Base-by-base conservation (phyloP, 2,888 invertebrate species). In the Timema cristinae region DNA sequence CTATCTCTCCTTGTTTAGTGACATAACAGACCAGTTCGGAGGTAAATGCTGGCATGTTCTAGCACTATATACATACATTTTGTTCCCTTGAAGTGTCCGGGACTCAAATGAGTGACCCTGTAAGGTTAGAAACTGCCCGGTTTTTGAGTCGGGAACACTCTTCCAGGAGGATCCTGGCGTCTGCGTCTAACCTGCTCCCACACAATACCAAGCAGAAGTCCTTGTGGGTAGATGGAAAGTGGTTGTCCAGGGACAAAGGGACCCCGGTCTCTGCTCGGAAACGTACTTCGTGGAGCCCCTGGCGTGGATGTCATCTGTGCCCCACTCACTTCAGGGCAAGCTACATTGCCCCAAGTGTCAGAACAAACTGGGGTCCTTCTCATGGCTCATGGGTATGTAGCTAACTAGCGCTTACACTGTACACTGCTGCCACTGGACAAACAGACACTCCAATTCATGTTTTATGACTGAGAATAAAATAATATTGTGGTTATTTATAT, bases 271-370 rank as follows among this genome's bases (percentile, higher is more conserved):
- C 69, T 96, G 95, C 80, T 86, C 85, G 6, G 88, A 88, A 78
- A 93, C 91, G 77, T 88, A 92, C 82, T 97, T 96, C 83, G 87
- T 95, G 74, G 96, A 96, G 83, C 97, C 97, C 0, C 86, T 96
- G 79, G 85, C 89, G 11, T 97, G 97, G 96, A 96, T 96, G 95
- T 85, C 86, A 68, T 87, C 89, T 78, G 89, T 91, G 66, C 84
- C 87, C 59, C 88, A 88, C 77, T 86, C 85, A 72, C 85, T 90
- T 13, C 90, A 92, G 79, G 95, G 95, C 56, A 95, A 95, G 82
- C 86, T 97, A 75, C 86, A 90, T 81, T 92, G 96, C 81, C 93
- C 95, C 67, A 92, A 93, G 81, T 96, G 96, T 80, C 85, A 85
- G 73, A 88, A 88, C 74, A 95, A 96, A 83, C 85, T 96, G 74